phyloP scores from a whole-genome alignment of 2,888 invertebrate species.

The Noctua comes region DNA sequence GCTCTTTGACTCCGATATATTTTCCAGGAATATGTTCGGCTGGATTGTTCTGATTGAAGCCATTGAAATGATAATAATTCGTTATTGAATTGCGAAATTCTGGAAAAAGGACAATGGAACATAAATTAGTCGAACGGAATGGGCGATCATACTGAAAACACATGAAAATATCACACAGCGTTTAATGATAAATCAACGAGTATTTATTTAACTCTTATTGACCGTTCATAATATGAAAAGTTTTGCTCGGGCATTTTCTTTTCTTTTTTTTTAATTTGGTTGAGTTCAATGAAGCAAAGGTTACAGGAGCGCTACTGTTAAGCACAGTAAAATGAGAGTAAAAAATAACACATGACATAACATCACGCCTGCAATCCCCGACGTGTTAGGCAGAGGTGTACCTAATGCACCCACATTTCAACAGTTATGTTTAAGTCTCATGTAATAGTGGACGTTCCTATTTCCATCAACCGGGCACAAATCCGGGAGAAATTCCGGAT shows the following conservation, averaged over 20 bases:
- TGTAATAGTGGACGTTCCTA: too few relatives aligned
- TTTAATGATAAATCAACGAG: constrained; percentile 13
- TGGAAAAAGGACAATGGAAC: constrained; percentile 3
- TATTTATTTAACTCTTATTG: constrained; percentile 4
- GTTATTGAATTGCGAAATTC: constrained; percentile 8
- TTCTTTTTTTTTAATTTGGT: constrained; percentile 2
- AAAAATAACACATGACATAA: too few relatives aligned
- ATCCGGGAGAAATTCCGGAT: too few relatives aligned
- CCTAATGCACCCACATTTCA: too few relatives aligned
- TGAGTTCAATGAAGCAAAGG: constrained; percentile 7
- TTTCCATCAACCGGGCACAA: too few relatives aligned
- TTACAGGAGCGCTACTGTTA: background rate
- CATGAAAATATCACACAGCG: constrained; percentile 3
- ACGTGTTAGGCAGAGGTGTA: too few relatives aligned
- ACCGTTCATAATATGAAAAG: background rate
- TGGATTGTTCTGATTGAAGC: constrained; percentile 6
- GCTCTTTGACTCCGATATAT: background rate
- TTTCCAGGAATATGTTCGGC: background rate
- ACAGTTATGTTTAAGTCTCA: too few relatives aligned
- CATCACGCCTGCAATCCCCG: too few relatives aligned
- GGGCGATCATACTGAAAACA: constrained; percentile 12
- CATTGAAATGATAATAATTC: constrained; percentile 24
- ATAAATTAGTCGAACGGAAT: constrained; percentile 28
- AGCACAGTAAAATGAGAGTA: background rate
- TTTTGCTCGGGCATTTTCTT: background rate